These are phyloP conservation scores for Chironomus tentans DNA, from an alignment of 2,888 invertebrate species.

Conservation along the genomic window DNA sequence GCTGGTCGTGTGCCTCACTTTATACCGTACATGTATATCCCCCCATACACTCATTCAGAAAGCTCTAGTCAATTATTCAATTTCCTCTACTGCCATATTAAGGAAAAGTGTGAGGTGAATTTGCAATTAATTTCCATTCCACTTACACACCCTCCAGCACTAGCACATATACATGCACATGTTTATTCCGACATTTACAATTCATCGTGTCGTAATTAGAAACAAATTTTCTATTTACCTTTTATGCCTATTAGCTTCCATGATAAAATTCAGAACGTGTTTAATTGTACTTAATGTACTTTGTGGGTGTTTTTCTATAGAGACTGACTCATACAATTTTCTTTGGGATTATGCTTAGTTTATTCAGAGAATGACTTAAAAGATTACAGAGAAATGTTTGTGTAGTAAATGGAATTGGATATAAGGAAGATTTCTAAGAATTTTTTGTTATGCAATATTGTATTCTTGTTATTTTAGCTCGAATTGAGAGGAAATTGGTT, in stretches of 20 bases:
- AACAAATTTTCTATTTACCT: background rate
- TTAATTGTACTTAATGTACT: background rate
- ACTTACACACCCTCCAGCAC: background rate
- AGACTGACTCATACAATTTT: too few relatives aligned
- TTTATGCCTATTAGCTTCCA: background rate
- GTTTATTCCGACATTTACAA: background rate
- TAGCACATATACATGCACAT: background rate
- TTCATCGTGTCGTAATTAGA: constrained; percentile 9
- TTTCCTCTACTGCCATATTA: background rate
- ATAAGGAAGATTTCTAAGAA: too few relatives aligned
- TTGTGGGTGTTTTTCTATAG: background rate
- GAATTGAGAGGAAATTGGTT: too few relatives aligned
- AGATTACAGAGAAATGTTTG: too few relatives aligned
- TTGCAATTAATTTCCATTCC: constrained; percentile 10
- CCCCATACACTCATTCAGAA: background rate
- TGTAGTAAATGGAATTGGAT: too few relatives aligned
- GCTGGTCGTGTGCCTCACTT: background rate
- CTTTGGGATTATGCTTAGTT: too few relatives aligned
- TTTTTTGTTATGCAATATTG: background rate
- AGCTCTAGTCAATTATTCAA: constrained; percentile 12
- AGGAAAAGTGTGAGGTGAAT: background rate
- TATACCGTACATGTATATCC: too few relatives aligned
- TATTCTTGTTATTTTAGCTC: too few relatives aligned
- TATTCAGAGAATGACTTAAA: too few relatives aligned
- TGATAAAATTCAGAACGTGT: constrained; percentile 13